phyloP scores from a whole-genome alignment of 2,888 invertebrate species.

The Patella depressa region DNA sequence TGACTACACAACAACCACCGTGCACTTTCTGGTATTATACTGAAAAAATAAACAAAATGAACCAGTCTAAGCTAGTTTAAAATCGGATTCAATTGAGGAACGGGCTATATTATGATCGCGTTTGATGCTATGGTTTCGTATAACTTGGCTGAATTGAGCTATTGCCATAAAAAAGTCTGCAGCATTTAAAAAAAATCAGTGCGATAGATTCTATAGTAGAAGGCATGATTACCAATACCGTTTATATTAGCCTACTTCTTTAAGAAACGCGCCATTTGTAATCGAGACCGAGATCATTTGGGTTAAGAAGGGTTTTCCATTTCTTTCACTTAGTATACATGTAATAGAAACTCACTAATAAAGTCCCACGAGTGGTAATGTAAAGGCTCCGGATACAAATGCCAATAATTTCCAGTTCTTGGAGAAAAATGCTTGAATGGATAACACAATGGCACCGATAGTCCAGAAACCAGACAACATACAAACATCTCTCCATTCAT shows the following conservation, averaged over 20 bases:
- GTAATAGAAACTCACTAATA: slow-evolving; percentile 47
- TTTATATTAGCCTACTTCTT: too few species aligned
- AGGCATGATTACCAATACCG: too few species aligned
- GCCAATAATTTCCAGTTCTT: slow-evolving; percentile 56
- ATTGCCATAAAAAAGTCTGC: too few species aligned
- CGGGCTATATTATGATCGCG: not conserved
- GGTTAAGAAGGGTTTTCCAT: too few species aligned
- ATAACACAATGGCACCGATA: slow-evolving; percentile 51
- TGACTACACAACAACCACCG: slow-evolving; percentile 59
- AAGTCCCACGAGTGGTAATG: slow-evolving; percentile 46
- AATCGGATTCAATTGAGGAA: not conserved
- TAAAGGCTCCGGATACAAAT: slow-evolving; percentile 39
- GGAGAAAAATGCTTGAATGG: slow-evolving; percentile 47
- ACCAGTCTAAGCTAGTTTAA: not conserved
- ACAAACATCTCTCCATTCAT: slow-evolving; percentile 58
- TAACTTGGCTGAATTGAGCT: too few species aligned
- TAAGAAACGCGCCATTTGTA: too few species aligned
- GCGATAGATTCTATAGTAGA: too few species aligned
- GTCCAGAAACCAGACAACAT: slow-evolving; percentile 55
- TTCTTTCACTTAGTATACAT: too few species aligned
- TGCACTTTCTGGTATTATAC: slow-evolving; percentile 57
- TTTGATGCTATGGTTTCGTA: too few species aligned
- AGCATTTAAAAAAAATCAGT: too few species aligned
- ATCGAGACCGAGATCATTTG: too few species aligned
- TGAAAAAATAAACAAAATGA: slow-evolving; percentile 29